These are phyloP conservation scores for Conomelus anceps DNA, from an alignment of 2,888 invertebrate genomes.

Conservation along the genomic window DNA sequence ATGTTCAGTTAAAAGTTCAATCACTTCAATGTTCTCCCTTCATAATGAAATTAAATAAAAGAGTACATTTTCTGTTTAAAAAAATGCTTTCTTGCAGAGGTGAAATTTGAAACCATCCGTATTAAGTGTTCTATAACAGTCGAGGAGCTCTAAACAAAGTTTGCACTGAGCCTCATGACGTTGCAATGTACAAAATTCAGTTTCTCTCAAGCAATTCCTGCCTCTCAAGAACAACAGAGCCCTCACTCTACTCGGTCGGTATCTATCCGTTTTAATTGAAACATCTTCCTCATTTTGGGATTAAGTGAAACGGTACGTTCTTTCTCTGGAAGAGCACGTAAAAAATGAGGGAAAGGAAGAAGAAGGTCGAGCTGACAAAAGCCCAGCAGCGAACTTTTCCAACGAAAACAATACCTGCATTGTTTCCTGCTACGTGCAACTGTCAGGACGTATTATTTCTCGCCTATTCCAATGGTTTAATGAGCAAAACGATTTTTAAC, in stretches of 20 bases:
- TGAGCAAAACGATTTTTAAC: neutral
- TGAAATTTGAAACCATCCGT: neutral
- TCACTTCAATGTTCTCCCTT: neutral
- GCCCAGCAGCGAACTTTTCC: neutral
- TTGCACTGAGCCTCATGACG: neutral
- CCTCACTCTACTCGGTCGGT: neutral
- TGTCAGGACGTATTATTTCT: neutral
- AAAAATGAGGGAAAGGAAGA: neutral
- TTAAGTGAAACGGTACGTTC: neutral
- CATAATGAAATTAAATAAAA: neutral
- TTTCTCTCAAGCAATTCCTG: neutral
- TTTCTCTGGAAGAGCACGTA: neutral
- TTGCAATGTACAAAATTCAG: neutral
- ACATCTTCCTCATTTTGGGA: neutral
- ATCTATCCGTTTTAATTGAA: neutral
- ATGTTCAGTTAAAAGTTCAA: neutral
- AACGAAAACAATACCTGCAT: neutral
- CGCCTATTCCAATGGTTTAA: neutral
- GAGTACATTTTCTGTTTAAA: neutral
- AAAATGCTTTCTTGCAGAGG: neutral
- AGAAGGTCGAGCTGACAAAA: neutral
- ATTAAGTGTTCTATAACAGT: neutral
- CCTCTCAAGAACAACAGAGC: neutral
- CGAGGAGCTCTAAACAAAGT: neutral
- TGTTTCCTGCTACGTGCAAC: neutral